Conservation (phyloP, 2,888 invertebrate genomes). For the Yponomeuta evonymella region DNA sequence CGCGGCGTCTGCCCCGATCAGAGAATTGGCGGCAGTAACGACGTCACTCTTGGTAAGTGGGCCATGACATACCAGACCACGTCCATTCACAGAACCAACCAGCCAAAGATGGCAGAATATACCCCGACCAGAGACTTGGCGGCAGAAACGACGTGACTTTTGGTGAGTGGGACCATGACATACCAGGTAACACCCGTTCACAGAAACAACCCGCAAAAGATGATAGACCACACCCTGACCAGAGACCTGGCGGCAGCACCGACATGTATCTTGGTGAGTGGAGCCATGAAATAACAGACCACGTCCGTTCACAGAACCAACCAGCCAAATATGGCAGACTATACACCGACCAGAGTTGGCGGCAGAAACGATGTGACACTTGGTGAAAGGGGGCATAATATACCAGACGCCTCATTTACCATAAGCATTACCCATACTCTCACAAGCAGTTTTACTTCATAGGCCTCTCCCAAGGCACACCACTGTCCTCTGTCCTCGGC, state of each 20-base stretch:
- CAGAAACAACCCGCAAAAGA: slow-evolving; percentile 48
- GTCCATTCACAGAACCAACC: slow-evolving; percentile 41
- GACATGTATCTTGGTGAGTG: slow-evolving; percentile 79
- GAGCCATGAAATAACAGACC: neutral
- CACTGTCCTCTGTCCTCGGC: no score
- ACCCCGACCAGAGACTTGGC: slow-evolving; percentile 86
- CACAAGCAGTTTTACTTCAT: no score
- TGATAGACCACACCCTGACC: slow-evolving; percentile 92
- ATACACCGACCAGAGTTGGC: slow-evolving; percentile 73
- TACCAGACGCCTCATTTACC: no score
- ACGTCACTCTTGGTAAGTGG: slow-evolving; percentile 78
- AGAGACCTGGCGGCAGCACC: slow-evolving; percentile 85
- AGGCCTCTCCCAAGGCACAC: no score
- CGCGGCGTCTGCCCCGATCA: slow-evolving; percentile 83
- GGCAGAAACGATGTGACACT: slow-evolving; percentile 86
- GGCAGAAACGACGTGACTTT: slow-evolving; percentile 86
- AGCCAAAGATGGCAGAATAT: slow-evolving; percentile 89
- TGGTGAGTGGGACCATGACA: slow-evolving; percentile 38
- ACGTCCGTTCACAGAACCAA: slow-evolving; percentile 38
- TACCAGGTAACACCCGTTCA: slow-evolving; percentile 57
- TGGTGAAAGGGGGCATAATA: slow-evolving; percentile 40
- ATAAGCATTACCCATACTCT: no score
- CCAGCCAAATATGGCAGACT: slow-evolving; percentile 87
- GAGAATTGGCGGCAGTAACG: slow-evolving; percentile 86
- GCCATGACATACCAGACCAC: neutral